These are phyloP conservation scores for Spinibarbus caldwelli DNA, from an alignment of 2,797 vertebrate species.

Conservation along the genomic window DNA sequence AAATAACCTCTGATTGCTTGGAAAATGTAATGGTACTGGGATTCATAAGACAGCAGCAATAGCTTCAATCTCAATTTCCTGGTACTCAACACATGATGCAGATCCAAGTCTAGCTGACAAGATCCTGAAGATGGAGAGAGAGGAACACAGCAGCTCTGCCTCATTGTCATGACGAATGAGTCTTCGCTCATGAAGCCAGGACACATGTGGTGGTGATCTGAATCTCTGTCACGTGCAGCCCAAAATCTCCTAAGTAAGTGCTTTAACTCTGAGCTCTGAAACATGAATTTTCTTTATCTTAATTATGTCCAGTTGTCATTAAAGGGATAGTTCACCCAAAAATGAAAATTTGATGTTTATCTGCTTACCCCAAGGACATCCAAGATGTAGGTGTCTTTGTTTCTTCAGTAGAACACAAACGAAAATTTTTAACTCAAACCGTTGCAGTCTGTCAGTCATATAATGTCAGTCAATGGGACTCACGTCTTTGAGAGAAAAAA, in stretches of 20 bases:
- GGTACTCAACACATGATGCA: background rate
- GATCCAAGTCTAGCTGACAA: slow-evolving; percentile 14
- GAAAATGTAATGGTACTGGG: background rate
- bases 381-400: too few relatives aligned
- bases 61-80: slow-evolving; percentile 19
- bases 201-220: background rate
- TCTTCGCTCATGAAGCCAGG: background rate
- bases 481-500: too few relatives aligned
- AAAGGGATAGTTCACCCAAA: too few relatives aligned
- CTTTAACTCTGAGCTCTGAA: background rate
- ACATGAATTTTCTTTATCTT: background rate
- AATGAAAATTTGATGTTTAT: too few relatives aligned
- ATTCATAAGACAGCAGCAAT: background rate
- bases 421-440: too few relatives aligned
- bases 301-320: background rate
- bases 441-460: too few relatives aligned
- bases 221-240: background rate
- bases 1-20: slow-evolving; percentile 4
- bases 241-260: background rate
- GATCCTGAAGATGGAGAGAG: background rate
- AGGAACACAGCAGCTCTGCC: background rate
- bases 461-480: too few relatives aligned
- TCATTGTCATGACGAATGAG: background rate
- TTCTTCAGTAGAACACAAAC: too few relatives aligned
- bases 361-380: too few relatives aligned